Percentiles rank a stretch among this genome's conserved stretches.
Conservation (phyloP, 2,888 invertebrate species). For the Lithophane socia region DNA sequence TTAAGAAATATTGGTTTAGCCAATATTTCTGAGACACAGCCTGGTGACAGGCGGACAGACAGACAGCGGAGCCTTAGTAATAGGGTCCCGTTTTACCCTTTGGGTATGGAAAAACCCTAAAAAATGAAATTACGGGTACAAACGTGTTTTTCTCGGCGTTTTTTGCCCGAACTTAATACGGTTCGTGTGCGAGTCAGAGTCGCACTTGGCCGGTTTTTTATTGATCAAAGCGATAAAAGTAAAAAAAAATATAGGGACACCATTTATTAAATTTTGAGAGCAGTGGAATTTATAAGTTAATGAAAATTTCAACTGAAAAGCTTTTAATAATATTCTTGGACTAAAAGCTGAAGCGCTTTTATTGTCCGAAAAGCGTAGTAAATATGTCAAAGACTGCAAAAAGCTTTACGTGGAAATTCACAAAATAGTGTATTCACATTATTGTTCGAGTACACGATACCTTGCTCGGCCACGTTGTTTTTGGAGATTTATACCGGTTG, state of each 20-base stretch:
- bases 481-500: neutral
- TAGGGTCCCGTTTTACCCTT: too few relatives aligned
- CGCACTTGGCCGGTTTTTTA: too few relatives aligned
- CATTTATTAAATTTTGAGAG: neutral
- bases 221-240: neutral
- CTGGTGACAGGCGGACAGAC: too few relatives aligned
- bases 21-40: too few relatives aligned
- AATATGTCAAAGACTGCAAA: constrained; percentile 8
- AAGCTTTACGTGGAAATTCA: neutral
- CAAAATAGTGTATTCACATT: neutral
- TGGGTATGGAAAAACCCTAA: too few relatives aligned
- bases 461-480: neutral
- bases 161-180: too few relatives aligned
- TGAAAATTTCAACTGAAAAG: neutral
- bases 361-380: neutral
- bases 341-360: constrained; percentile 16
- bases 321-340: neutral
- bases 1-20: neutral
- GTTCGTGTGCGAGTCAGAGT: too few relatives aligned
- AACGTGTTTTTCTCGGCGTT: too few relatives aligned
- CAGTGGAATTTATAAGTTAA: neutral
- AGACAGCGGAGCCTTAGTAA: too few relatives aligned
- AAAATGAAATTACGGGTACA: too few relatives aligned
- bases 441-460: neutral
- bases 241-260: neutral